Evolutionary conservation across 2,888 invertebrate genomes (phyloP), one percentile per base, ranked within the genome.

Genomic region (Hirtodrosophila alboralis): DNA sequence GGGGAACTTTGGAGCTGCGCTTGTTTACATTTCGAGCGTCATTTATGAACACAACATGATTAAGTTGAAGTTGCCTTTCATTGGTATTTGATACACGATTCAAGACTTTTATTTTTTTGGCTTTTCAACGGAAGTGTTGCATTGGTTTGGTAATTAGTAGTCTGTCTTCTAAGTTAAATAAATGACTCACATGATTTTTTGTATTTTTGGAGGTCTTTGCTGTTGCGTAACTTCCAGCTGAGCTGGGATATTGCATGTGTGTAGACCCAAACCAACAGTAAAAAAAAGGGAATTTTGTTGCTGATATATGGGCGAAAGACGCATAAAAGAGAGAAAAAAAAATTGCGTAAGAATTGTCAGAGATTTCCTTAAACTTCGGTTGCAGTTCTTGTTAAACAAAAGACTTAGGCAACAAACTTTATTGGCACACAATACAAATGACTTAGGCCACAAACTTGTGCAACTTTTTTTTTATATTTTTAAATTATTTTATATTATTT

Each of bases 171-270:
- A 41, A 30, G 59, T 64, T 77, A 77, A 74, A 66, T 77, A 77
- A 74, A 66, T 84, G 81, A 81, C 71, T 84, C 78, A 84, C 72
- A 49, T 51, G 57, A 56, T 58, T 63, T 71, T 58, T 23, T 23
- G 37, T 54, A 56, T 58, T 63, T 71, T 58, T 23, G 27, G 37
- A 13, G 34, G 45, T 23, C 28, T 28, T 34, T 40, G 21, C n/a
- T 21, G 23, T 68, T 68, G 70, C 67, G 44, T 68, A 68, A 67
- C 49, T 18, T 9, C 34, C 34, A 31, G 23, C 43, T 36, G 41
- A 43, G 23, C 23, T 34, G 27, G 40, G 13, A 38, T 13, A 45
- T 56, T 51, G 41, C 68, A 45, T 53, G 44, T 43, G 34, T 18
- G 23, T n/a, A n/a, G 14, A 6, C 13, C 28, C n/a, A 23, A 14